Conservation (phyloP, 2,888 invertebrate species). For the Galerucella nymphaeae region DNA sequence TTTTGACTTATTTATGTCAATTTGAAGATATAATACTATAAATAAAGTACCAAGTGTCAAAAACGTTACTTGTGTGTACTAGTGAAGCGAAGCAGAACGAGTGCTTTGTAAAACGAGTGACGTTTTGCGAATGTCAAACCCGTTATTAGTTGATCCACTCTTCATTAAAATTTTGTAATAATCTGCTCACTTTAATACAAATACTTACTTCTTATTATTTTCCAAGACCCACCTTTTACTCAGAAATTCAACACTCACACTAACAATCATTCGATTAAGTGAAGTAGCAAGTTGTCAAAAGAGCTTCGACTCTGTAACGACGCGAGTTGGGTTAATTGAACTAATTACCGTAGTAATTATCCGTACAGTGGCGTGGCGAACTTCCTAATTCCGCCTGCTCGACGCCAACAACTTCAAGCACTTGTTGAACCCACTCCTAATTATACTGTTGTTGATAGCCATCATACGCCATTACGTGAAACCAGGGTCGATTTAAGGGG, state of each 20-base stretch:
- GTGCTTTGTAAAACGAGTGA: too few species aligned
- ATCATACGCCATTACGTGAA: slow-evolving; percentile 29
- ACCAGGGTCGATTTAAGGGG: slow-evolving; percentile 27
- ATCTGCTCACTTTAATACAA: too few species aligned
- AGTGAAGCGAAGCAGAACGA: too few species aligned
- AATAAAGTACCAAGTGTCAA: too few species aligned
- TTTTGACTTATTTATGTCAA: too few species aligned
- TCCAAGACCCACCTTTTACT: not conserved
- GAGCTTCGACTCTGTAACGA: slow-evolving; percentile 29
- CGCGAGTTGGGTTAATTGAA: slow-evolving; percentile 47
- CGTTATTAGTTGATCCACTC: too few species aligned
- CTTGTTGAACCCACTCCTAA: slow-evolving; percentile 46
- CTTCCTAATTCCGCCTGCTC: slow-evolving; percentile 30
- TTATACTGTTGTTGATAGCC: slow-evolving; percentile 35
- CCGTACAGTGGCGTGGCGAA: slow-evolving; percentile 46
- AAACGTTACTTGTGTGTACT: too few species aligned
- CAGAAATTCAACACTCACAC: slow-evolving; percentile 14
- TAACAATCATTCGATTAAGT: slow-evolving; percentile 10
- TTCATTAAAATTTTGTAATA: too few species aligned
- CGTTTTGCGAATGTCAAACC: too few species aligned
- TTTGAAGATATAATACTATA: too few species aligned
- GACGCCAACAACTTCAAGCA: slow-evolving; percentile 30
- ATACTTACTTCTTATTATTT: not conserved
- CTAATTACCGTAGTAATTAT: slow-evolving; percentile 50
- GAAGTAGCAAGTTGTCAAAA: slow-evolving; percentile 30